Conservation (phyloP, 2,888 invertebrate species). For the Acrocera orbiculus region DNA sequence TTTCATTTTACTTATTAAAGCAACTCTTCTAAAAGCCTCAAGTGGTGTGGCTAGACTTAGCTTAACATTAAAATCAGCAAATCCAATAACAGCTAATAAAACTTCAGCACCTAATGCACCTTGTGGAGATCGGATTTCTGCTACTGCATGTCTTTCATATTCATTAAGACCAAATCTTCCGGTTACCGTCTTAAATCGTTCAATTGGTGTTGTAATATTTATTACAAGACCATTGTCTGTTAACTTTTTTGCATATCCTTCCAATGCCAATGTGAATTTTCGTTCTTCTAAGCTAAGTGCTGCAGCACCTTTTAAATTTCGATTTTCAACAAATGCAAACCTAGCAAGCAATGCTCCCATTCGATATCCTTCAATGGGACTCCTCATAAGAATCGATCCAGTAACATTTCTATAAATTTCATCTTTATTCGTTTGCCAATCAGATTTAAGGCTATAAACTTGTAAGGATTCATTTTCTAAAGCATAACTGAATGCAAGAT, state of each 20-base stretch:
- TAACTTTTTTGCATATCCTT: constrained; percentile 51
- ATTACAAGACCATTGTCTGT: constrained; percentile 58
- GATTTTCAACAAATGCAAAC: constrained; percentile 43
- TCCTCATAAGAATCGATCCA: constrained; percentile 41
- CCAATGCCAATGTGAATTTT: constrained; percentile 44
- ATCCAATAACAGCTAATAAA: constrained; percentile 40
- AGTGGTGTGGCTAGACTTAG: constrained; percentile 57
- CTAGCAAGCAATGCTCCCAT: constrained; percentile 50
- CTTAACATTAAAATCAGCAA: constrained; percentile 54
- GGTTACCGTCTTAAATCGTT: constrained; percentile 44
- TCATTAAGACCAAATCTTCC: constrained; percentile 58
- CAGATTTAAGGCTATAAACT: constrained; percentile 47
- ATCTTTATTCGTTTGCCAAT: constrained; percentile 45
- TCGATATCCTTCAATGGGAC: constrained; percentile 52
- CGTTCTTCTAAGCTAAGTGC: constrained; percentile 53
- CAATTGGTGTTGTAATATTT: constrained; percentile 56
- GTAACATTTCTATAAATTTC: constrained; percentile 42
- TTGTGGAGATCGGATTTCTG: constrained; percentile 49
- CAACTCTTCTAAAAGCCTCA: constrained; percentile 46
- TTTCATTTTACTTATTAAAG: constrained; percentile 50
- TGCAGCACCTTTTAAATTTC: constrained; percentile 48
- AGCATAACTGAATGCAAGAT: constrained; percentile 34
- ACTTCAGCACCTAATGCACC: constrained; percentile 54
- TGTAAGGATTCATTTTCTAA: constrained; percentile 30
- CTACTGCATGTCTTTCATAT: constrained; percentile 49